Evolutionary conservation across 2,888 invertebrate species (phyloP), one percentile per base, ranked within the genome.

Genomic region (Perdita meconis): DNA sequence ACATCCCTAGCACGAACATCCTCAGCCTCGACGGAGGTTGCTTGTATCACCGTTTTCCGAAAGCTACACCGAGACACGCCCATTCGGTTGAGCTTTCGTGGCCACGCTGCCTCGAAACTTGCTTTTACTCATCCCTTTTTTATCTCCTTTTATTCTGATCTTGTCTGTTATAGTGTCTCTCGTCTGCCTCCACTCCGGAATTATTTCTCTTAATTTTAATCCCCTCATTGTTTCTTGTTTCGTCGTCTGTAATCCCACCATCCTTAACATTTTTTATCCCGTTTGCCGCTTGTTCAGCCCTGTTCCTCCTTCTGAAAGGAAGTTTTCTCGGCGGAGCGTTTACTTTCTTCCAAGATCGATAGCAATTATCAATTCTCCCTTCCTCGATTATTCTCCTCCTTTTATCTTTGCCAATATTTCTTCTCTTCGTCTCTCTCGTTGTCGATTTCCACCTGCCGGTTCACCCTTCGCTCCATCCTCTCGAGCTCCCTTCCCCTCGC

Each of bases 11-110:
- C 44, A 38, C 38, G 47, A 47, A n/a, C 34, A 71, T 50, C 70
- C 63, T 22, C 13, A 51, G 30, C 51, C 50, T 55, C 22, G 19
- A 6, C 16, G n/a, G 24, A 38, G 61, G 40, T 51, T 53, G 67
- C 55, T 63, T 68, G 40, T 67, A 63, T 63, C 68, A 50, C 64
- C 56, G 59, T 69, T 74, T 59, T 60, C 53, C 30, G 34, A 64
- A 60, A 60, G 61, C 67, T 57, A 12, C 42, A 40, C 19, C 61
- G 16, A 50, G 63, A 74, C 57, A 63, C 72, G 53, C 55, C 66
- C 60, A 55, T 65, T 51, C 55, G 53, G 59, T 12, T 30, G 24
- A 71, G 56, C 71, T 55, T 55, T 60, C 16, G 26, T 56, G 51
- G 47, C n/a, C 51, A 59, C 60, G 53, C 44, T 36, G 12, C 22